These are phyloP conservation scores for Dendroctonus valens DNA, from an alignment of 1,140 invertebrate genomes.

Conservation along the genomic window DNA sequence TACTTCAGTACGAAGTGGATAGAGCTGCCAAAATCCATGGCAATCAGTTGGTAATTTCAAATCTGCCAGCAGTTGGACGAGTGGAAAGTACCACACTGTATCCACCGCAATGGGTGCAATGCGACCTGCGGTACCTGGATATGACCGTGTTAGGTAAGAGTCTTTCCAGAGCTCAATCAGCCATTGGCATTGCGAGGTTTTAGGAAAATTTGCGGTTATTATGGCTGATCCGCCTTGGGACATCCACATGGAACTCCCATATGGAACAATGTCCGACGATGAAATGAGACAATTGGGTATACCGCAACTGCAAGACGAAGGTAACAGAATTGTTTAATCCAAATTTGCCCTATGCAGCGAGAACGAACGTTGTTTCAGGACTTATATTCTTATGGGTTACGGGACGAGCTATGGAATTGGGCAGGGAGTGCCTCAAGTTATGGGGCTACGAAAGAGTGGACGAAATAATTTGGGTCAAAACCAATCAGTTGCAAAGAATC, in stretches of 20 bases:
- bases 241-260: constrained; percentile 97
- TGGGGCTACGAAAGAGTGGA: constrained; percentile 97
- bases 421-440: constrained; percentile 85
- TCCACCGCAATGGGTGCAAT: constrained; percentile 95
- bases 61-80: constrained; percentile 37
- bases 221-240: constrained; percentile 98
- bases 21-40: constrained; percentile 47
- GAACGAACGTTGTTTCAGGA: constrained; percentile 45
- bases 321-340: background rate
- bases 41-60: constrained; percentile 28
- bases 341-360: background rate
- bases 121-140: constrained; percentile 91
- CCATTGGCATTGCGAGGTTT: constrained; percentile 25
- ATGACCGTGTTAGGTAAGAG: constrained; percentile 85
- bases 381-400: constrained; percentile 98
- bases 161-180: background rate
- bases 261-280: constrained; percentile 98
- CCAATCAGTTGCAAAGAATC: constrained; percentile 95
- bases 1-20: constrained; percentile 94
- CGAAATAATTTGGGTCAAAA: constrained; percentile 99
- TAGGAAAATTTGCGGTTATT: constrained; percentile 91
- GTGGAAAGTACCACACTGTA: constrained; percentile 69
- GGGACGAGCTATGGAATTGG: constrained; percentile 96
- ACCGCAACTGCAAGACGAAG: constrained; percentile 88
- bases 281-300: constrained; percentile 96